These are phyloP conservation scores for Eciton burchellii DNA, from an alignment of 1,140 invertebrate genomes.

Conservation along the genomic window DNA sequence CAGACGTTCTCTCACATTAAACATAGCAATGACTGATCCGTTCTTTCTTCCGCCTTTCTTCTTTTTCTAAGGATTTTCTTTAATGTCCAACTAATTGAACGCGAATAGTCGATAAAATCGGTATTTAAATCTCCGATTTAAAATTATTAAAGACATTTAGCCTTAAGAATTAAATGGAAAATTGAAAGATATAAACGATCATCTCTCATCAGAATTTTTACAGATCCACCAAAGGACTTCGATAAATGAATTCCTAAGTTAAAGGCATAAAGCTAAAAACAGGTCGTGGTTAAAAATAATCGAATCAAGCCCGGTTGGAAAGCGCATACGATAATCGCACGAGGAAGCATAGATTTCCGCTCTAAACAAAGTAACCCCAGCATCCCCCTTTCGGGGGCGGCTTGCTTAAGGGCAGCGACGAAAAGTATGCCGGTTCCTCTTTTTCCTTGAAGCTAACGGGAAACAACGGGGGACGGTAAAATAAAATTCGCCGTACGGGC, in stretches of 20 bases:
- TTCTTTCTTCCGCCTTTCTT: no score
- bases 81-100: no score
- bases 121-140: no score
- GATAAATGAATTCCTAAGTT: not conserved
- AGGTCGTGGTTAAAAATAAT: not conserved
- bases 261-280: not conserved
- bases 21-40: no score
- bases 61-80: no score
- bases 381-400: conserved; percentile 2
- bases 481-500: conserved; percentile 56
- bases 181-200: no score
- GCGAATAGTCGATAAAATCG: no score
- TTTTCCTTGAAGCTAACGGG: conserved; percentile 51
- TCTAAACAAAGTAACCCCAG: conserved; percentile 9
- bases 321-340: conserved; percentile 6
- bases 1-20: no score
- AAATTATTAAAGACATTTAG: no score
- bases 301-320: not conserved
- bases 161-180: no score
- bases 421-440: conserved; percentile 47
- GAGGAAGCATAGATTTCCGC: conserved; percentile 36
- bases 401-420: conserved; percentile 54
- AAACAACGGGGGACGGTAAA: conserved; percentile 57
- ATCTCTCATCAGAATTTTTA: not conserved
- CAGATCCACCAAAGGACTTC: not conserved